Base-by-base conservation (phyloP, 1,140 invertebrate species). In the Ridgeia piscesae region DNA sequence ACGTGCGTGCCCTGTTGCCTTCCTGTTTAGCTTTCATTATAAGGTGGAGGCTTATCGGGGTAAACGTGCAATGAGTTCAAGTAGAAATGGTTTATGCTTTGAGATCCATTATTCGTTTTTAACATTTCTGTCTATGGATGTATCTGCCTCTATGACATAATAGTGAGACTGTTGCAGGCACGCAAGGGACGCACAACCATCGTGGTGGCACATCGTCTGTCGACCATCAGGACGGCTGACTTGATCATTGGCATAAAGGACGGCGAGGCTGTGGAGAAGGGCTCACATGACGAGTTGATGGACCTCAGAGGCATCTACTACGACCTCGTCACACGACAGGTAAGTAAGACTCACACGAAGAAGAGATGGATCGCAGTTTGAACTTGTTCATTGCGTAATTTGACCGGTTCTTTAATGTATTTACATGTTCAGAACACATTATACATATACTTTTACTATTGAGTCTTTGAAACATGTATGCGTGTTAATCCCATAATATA, bases 131-230 rank as follows among this genome's bases (percentile, higher is more conserved):
- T 91, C 91, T 34, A 6, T 91, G 35, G 33, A 4, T 27, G 34
- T 89, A 17, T 89, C 4, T 4, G 88, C 17, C 4, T 89, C n/a
- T n/a, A n/a, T n/a, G n/a, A n/a, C n/a, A 34, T 6, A 17, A 4
- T 89, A 89, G 8, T 33, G 33, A n/a, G 4, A n/a, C 33, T 91
- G 42, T 42, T 48, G 58, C 58, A 95, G 95, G 96, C 96, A 31
- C 93, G 94, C 14, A 48, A 94, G 94, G 98, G 98, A n/a, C 96
- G 98, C 93, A 99, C 98, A 88, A 98, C 98, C 42, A 97, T 99
- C 89, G 97, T 98, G 93, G 97, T 99, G 33, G 98, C 98, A 92
- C 98, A 99, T 96, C 97, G 98, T 88, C 96, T 99, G 88, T 98
- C 98, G 1, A 98, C 98, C 0, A 98, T 99, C 17, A 97, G 97